Evolutionary conservation across 2,888 invertebrate species (phyloP), one percentile per base, ranked within the genome.

Genomic region (Mesoligia furuncula): DNA sequence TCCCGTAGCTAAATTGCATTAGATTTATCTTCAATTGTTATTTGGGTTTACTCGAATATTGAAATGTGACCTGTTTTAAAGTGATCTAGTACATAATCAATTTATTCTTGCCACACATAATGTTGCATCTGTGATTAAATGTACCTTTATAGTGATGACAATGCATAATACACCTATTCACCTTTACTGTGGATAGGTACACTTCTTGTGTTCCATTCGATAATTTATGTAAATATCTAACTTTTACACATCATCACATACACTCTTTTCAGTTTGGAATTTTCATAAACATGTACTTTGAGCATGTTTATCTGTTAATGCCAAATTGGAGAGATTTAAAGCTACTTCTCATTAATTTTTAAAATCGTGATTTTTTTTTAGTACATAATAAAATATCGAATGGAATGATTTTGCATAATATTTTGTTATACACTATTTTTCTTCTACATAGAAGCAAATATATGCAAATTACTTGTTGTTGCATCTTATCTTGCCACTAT

Each of bases 101-200:
- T 73, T 75, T 79, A 78, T 89, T 93, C 94, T 95, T 95, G 95
- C 95, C 95, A 91, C 90, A 86, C 78, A 89, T 88, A 89, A 90
- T 90, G 90, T 92, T 93, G 91, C 92, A 93, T 93, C 95, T 95
- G 95, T 96, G 95, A 96, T 96, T 93, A 90, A 90, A 89, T 87
- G 91, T 92, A 92, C 90, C 90, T 91, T 90, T 90, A 89, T 77
- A 90, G 84, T 86, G 80, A 88, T 86, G 89, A 89, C 89, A 86
- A 90, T 90, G 91, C 92, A 91, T 92, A 93, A 90, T 91, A 89
- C 75, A 87, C 70, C 51, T 82, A 75, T 82, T 80, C 79, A 78
- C 79, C 81, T 76, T 80, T 82, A 87, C 83, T 78, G 86, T 84
- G 79, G 81, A 84, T 83, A 88, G 70, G 62, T 85, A 80, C 80